phyloP scores from a whole-genome alignment of 2,888 invertebrate species.

The Azorinus chamasolen region DNA sequence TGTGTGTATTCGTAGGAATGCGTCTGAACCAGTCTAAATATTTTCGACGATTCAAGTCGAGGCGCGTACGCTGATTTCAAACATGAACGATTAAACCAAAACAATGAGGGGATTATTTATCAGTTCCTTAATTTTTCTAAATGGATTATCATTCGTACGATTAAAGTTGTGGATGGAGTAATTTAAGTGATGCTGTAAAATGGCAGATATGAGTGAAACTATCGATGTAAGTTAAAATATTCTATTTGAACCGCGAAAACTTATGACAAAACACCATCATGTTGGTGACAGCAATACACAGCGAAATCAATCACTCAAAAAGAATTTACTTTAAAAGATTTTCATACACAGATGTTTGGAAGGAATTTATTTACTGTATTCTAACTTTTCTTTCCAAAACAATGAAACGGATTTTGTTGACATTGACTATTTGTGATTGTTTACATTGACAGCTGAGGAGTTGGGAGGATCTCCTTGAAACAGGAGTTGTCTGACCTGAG shows the following conservation, averaged over 20 bases:
- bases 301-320: no score
- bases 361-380: no score
- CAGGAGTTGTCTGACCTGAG: no score
- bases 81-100: slow-evolving; percentile 58
- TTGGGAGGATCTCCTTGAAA: no score
- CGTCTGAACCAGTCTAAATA: slow-evolving; percentile 34
- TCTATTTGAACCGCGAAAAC: slow-evolving; percentile 48
- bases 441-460: no score
- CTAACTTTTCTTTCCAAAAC: no score
- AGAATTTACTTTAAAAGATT: no score
- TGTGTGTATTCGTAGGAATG: no score
- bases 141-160: slow-evolving; percentile 53
- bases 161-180: slow-evolving; percentile 29
- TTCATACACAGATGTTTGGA: no score
- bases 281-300: no score
- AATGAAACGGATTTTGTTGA: no score
- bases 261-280: slow-evolving; percentile 18
- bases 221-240: slow-evolving; percentile 70
- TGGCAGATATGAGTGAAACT: slow-evolving; percentile 69
- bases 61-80: slow-evolving; percentile 70
- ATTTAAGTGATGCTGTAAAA: slow-evolving; percentile 36
- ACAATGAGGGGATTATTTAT: slow-evolving; percentile 51
- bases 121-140: slow-evolving; percentile 31
- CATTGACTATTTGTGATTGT: no score
- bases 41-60: slow-evolving; percentile 70